phyloP scores from a whole-genome alignment of 2,888 invertebrate genomes.

The Drosophila ezoana region DNA sequence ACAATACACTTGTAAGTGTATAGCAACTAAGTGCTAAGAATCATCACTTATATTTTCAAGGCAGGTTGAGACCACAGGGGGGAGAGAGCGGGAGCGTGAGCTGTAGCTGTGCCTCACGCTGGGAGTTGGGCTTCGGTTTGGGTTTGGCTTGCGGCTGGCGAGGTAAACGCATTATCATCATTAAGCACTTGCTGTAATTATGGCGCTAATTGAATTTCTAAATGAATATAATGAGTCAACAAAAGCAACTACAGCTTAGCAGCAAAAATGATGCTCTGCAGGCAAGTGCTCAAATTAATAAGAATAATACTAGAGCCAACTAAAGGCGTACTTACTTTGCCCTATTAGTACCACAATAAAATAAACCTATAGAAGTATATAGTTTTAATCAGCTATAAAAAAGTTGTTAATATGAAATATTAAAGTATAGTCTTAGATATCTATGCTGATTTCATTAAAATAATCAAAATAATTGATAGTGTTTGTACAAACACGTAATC shows the following conservation, averaged over 20 bases:
- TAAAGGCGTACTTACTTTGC: conserved; percentile 2
- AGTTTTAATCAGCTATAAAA: no score
- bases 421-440: no score
- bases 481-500: no score
- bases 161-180: conserved; percentile 71
- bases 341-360: background rate
- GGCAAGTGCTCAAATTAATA: conserved; percentile 4
- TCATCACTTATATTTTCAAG: conserved; percentile 4
- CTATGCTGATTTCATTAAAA: no score
- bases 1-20: conserved; percentile 20
- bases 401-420: no score
- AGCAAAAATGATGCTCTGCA: conserved; percentile 41
- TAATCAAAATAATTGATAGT: no score
- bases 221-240: conserved; percentile 74
- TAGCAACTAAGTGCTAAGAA: conserved; percentile 24
- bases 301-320: background rate
- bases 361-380: background rate
- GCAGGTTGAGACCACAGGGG: background rate
- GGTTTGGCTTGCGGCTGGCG: conserved; percentile 23
- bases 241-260: conserved; percentile 37
- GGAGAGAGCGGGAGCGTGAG: background rate
- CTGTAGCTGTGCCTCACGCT: background rate
- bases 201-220: conserved; percentile 73
- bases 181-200: conserved; percentile 74
- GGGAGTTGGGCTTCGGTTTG: background rate